Evolutionary conservation across 2,888 invertebrate genomes (phyloP).

Genomic region (Tridacna gigas): DNA sequence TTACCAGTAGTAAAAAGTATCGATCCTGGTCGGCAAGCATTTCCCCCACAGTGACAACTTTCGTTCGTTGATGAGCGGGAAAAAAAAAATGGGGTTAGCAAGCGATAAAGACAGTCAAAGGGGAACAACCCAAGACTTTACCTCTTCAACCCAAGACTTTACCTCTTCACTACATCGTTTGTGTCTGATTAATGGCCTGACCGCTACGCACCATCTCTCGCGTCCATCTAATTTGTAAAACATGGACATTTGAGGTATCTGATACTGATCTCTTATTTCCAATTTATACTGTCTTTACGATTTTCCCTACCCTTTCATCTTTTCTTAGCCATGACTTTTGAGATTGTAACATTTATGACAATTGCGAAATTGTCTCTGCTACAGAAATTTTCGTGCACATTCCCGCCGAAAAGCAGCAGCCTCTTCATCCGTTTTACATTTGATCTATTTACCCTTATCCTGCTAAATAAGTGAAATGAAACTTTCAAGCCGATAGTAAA

Average conservation of each 20-base stretch:
- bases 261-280: constrained; percentile 2
- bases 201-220: constrained; percentile 7
- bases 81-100: background rate
- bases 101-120: constrained; percentile 6
- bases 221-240: constrained; percentile 7
- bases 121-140: constrained; percentile 1
- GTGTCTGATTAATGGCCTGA: background rate
- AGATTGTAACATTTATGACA: too few species aligned
- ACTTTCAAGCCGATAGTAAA: too few species aligned
- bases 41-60: too few species aligned
- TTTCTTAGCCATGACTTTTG: too few species aligned
- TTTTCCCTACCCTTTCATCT: background rate
- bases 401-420: too few species aligned
- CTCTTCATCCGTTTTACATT: too few species aligned
- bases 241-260: constrained; percentile 3
- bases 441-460: too few species aligned
- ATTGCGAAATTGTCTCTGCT: too few species aligned
- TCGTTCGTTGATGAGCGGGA: background rate
- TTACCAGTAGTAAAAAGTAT: too few species aligned
- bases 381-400: too few species aligned
- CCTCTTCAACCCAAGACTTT: background rate
- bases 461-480: too few species aligned
- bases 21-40: too few species aligned
- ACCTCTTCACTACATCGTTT: background rate
- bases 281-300: background rate